Base-by-base conservation (phyloP, 92 coral and sea anemone genomes). In the Actinostola sp. region DNA sequence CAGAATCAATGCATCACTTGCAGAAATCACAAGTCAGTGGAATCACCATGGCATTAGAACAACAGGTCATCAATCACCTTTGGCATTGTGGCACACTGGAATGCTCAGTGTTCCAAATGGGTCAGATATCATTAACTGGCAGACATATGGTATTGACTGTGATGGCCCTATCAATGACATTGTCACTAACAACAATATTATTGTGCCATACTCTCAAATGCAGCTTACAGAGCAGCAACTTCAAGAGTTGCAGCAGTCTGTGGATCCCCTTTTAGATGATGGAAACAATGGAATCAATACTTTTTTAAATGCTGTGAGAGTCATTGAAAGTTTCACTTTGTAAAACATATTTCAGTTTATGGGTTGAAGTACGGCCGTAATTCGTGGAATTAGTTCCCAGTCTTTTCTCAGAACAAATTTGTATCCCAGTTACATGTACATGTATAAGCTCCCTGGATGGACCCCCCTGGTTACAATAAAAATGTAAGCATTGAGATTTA, bases 11-110 rank as follows among this genome's bases (percentile, higher is more conserved):
- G 61, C 55, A 10, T 84, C 85, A 10, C 62, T 84, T 65, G 62
- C 52, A 38, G 85, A 84, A 70, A 80, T 79, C 50, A 38, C 41
- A 53, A 72, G 69, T 41, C 89, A 84, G 76, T 84, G 86, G 89
- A 84, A 84, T 58, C 61, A 78, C 67, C 89, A 84, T 78, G 80
- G 84, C 8, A 25, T 84, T 27, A 58, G 89, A 58, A 79, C 81
- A 27, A 72, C 71, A 0, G 61, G 53, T 41, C 84, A 77, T 45
- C 84, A 78, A 59, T 77, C 84, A 60, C 77, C 83, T 7, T 29
- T 78, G 77, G 68, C 76, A 2, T 45, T 78, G 63, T 82, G 88
- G 78, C 50, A 68, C 74, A 61, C 62, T 14, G 69, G 69, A 51
- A 31, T 80, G 74, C 52, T 85, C 12, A 51, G 63, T 73, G 35